Evolutionary conservation across 2,888 invertebrate species (phyloP), one percentile per base, ranked within the genome.

Genomic region (Pinctada fucata): DNA sequence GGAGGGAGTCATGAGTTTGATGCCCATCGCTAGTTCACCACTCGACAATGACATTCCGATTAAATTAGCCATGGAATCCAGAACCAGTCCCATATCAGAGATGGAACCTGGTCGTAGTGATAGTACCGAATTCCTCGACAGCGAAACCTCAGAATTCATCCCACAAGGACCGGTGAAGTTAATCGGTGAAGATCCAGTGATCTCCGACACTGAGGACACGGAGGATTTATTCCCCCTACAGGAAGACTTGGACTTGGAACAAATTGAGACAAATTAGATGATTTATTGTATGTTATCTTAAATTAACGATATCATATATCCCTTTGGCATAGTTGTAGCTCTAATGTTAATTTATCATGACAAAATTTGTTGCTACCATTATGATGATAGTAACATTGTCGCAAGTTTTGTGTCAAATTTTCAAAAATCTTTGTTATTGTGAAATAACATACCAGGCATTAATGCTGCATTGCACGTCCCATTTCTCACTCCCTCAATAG

Each of bases 11-110:
- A 85, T 86, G 83, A 84, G 86, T 73, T 80, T 90, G 70, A 89
- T 89, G 84, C 88, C 91, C 2, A 91, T 91, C 67, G 90, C 90
- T 69, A 91, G 91, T 82, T 90, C 90, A 45, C 90, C 90, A 0
- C 84, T 86, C 16, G 91, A 91, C 78, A 84, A 85, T 6, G 88
- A 87, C 72, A 79, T 87, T 58, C 86, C 87, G 2, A 51, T 80
- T 64, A 72, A 78, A 51, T 63, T 75, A 69, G 76, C 75, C 31
- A 75, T 76, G 72, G 76, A 72, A 45, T 77, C 69, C 10, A 52
- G 80, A 16, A 79, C 67, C 51, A 83, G 85, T 79, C 85, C 85
- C 8, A 83, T 87, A 65, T 79, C 80, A 64, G 88, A 87, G 73
- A 80, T 86, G 51, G 84, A 81, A 63, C 78, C 79, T 51, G 79